phyloP scores from a whole-genome alignment of 2,888 invertebrate species.

The Patella pellucida region DNA sequence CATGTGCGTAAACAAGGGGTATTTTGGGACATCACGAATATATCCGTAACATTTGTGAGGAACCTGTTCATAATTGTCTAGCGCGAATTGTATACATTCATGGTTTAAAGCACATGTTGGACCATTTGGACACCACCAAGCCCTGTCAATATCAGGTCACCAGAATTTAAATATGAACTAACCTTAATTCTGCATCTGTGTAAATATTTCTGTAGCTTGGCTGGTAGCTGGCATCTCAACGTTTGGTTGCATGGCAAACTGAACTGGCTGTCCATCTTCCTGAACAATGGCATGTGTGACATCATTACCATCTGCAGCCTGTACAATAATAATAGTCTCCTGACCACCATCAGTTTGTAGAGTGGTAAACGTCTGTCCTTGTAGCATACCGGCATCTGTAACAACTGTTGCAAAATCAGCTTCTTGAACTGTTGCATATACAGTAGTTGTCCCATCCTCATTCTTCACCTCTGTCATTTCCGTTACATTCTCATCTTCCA shows the following conservation, averaged over 20 bases:
- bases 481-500: slow-evolving; percentile 41
- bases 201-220: slow-evolving; percentile 36
- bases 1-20: no score
- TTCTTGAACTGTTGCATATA: slow-evolving; percentile 40
- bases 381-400: slow-evolving; percentile 49
- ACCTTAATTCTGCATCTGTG: slow-evolving; percentile 31
- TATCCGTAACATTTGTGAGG: no score
- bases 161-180: neutral
- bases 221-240: slow-evolving; percentile 32
- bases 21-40: no score
- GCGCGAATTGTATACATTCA: no score
- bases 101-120: no score
- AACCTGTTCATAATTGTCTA: no score
- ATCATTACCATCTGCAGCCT: slow-evolving; percentile 61
- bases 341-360: slow-evolving; percentile 60
- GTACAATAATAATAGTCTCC: slow-evolving; percentile 65
- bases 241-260: slow-evolving; percentile 52
- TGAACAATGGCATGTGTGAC: slow-evolving; percentile 65
- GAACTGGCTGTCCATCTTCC: slow-evolving; percentile 54
- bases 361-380: slow-evolving; percentile 59
- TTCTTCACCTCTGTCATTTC: slow-evolving; percentile 40
- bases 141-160: neutral
- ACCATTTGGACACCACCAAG: no score
- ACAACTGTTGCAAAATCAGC: slow-evolving; percentile 52
- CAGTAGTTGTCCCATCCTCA: slow-evolving; percentile 42